These are phyloP conservation scores for Crambe crambe DNA, from an alignment of 37 sponge, comb jelly and placozoan genomes.

Conservation along the genomic window DNA sequence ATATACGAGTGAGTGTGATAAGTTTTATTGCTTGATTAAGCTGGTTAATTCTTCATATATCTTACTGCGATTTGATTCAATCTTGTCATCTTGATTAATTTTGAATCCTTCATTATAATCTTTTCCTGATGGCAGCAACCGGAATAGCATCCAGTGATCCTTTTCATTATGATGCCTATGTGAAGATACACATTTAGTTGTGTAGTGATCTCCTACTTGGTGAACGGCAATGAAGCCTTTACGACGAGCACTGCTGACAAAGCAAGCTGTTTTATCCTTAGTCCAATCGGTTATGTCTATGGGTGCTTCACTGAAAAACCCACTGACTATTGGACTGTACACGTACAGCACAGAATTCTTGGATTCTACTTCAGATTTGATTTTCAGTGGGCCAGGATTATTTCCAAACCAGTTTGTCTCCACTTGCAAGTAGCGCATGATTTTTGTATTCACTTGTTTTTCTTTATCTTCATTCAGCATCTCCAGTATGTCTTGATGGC, in stretches of 20 bases:
- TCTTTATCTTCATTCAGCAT: background rate
- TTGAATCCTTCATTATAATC: background rate
- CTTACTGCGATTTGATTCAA: too few species aligned
- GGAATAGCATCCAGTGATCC: background rate
- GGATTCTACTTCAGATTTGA: conserved; percentile 16
- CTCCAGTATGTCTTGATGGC: background rate
- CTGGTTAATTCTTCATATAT: background rate
- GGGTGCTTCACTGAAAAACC: background rate
- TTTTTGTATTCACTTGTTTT: background rate
- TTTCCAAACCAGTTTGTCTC: background rate
- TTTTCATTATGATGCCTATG: background rate
- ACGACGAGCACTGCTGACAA: background rate
- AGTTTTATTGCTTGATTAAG: background rate
- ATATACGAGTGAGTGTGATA: too few species aligned
- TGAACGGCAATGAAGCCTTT: background rate
- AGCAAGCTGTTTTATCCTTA: background rate
- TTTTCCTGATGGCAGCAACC: background rate
- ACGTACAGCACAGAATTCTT: background rate
- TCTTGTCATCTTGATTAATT: too few species aligned
- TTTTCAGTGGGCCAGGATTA: conserved; percentile 16
- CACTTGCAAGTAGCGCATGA: conserved; percentile 30
- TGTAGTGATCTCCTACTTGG: background rate
- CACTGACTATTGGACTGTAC: background rate
- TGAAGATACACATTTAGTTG: background rate
- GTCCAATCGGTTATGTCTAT: background rate